Conservation (phyloP, 1,140 invertebrate species). For the Onthophagus taurus region DNA sequence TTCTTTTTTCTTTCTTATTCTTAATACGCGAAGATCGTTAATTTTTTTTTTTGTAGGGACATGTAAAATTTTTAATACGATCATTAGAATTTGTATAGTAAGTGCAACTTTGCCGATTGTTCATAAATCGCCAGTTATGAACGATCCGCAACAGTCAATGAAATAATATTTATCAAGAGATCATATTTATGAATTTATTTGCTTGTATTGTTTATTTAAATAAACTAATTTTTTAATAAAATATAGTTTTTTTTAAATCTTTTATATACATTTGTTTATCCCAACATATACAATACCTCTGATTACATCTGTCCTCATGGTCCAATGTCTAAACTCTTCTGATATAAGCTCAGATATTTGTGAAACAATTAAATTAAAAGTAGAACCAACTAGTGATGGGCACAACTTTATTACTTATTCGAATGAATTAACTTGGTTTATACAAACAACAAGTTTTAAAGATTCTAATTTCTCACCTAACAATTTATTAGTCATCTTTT, state of each 20-base stretch:
- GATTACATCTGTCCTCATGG: too few species aligned
- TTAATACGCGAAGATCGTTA: constrained; percentile 5
- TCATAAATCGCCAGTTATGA: constrained; percentile 11
- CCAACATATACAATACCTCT: too few species aligned
- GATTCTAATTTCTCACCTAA: too few species aligned
- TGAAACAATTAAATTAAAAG: too few species aligned
- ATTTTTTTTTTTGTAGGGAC: constrained; percentile 6
- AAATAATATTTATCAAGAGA: constrained; percentile 10
- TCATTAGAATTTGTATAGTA: constrained; percentile 5
- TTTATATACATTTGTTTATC: too few species aligned
- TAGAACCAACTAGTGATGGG: too few species aligned
- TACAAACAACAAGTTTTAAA: too few species aligned
- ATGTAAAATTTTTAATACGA: constrained; percentile 3
- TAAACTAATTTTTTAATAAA: constrained; percentile 14
- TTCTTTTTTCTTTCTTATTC: neutral
- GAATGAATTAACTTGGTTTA: too few species aligned
- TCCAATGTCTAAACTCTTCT: too few species aligned
- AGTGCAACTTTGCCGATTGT: neutral
- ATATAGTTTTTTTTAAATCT: neutral
- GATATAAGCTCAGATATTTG: too few species aligned
- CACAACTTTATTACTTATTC: too few species aligned
- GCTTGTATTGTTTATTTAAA: constrained; percentile 13
- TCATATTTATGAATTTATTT: constrained; percentile 10
- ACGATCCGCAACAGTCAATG: constrained; percentile 5
- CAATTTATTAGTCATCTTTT: too few species aligned